Base-by-base conservation (phyloP, 2,113 vertebrate species). In the Myiozetetes cayanensis region DNA sequence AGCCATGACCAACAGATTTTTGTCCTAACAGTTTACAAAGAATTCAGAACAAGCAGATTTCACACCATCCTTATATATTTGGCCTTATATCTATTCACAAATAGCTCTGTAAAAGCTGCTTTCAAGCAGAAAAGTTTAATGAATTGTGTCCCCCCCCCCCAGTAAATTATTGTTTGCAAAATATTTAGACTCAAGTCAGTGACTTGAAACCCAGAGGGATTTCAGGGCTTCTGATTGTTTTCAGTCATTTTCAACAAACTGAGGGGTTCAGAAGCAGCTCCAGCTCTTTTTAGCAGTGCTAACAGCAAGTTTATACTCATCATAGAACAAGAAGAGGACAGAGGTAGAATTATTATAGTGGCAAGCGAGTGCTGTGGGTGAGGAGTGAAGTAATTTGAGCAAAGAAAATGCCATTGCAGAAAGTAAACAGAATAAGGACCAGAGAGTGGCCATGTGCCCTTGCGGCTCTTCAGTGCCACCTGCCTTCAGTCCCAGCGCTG, bases 341-440 rank as follows among this genome's bases (percentile, higher is more conserved):
- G 5, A 33, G 44, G 37, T 22, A 35, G 49, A 78, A 93, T 47
- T 50, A 61, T 46, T 90, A 21, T 24, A 50, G 83, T 58, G 83
- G 28, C 65, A 50, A 59, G 18, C 5, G 24, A 44, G 70, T 46
- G 85, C 89, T 74, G 35, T 56, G 68, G 15, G 30, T 84, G 85
- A 81, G 80, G 65, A 94, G 71, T 79, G 84, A 87, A 92, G 93
- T 92, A 88, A 89, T 75, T 90, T 62, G 92, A 91, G 92, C 70
- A 94, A 92, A 96, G 90, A 96, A 95, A 92, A 92, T 90, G 83
- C 86, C 89, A 79, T 43, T 94, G 90, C 93, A 89, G 95, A 95
- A 94, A 87, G 93, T 90, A 90, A 96, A 94, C 37, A 95, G 73
- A 86, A 21, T 47, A 81, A 78, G 2, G 56, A 96, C 61, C 93